These are phyloP conservation scores for Hydrozoanthus tunicans DNA, from an alignment of 64 coral and sea anemone species.

Conservation along the genomic window DNA sequence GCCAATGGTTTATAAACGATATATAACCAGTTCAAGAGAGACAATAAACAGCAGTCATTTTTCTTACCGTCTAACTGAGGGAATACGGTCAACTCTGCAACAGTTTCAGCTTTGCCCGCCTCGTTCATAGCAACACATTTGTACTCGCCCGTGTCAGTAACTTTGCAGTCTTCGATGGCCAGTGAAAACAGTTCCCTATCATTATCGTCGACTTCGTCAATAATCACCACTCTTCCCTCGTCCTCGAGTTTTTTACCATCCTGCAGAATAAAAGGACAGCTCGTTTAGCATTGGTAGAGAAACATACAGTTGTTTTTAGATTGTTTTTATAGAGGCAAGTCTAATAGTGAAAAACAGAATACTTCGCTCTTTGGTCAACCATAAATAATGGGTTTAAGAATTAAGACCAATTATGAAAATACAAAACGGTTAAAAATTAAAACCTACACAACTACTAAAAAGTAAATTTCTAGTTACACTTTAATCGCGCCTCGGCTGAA, in stretches of 20 bases:
- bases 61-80: conserved; percentile 42
- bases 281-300: neutral
- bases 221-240: conserved; percentile 77
- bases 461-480: too few relatives aligned
- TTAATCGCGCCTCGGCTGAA: too few relatives aligned
- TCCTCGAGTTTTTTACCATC: conserved; percentile 85
- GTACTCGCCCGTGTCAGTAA: conserved; percentile 72
- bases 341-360: too few relatives aligned
- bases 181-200: conserved; percentile 83
- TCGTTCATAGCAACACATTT: conserved; percentile 92
- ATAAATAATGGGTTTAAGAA: too few relatives aligned
- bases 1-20: neutral
- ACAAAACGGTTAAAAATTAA: too few relatives aligned
- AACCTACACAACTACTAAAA: too few relatives aligned
- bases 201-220: conserved; percentile 87
- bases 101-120: conserved; percentile 66
- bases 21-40: neutral
- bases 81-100: conserved; percentile 42
- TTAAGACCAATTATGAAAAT: too few relatives aligned
- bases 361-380: too few relatives aligned
- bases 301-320: too few relatives aligned
- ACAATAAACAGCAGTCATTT: neutral
- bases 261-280: neutral
- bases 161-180: conserved; percentile 78
- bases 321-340: too few relatives aligned